Evolutionary conservation across 2,113 vertebrate genomes (phyloP).

Genomic region (Lontra canadensis): DNA sequence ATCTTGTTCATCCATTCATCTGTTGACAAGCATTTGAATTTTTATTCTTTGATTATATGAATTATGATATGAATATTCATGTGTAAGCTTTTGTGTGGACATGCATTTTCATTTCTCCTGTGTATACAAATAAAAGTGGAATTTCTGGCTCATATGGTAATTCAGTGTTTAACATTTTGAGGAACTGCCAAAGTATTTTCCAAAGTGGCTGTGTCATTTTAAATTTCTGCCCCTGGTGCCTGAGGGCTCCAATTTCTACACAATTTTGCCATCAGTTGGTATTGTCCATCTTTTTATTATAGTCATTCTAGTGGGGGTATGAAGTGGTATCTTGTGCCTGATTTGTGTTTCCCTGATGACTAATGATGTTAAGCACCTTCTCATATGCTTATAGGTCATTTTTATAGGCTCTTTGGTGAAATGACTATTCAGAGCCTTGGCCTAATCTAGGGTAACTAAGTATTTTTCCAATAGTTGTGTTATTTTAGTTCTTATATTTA

Average conservation of each 20-base stretch:
- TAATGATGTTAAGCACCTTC: background rate
- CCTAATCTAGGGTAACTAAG: background rate
- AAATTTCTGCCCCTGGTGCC: background rate
- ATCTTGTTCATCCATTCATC: background rate
- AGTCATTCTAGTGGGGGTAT: background rate
- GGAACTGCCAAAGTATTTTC: background rate
- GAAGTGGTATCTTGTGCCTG: background rate
- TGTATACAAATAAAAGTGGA: background rate
- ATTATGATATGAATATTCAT: background rate
- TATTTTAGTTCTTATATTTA: background rate
- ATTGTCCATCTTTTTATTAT: background rate
- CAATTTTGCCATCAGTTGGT: background rate
- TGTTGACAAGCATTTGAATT: background rate
- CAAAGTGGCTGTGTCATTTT: background rate
- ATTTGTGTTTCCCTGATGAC: background rate
- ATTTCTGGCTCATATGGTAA: background rate
- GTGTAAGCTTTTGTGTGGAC: background rate
- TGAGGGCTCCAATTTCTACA: background rate
- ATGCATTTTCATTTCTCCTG: background rate
- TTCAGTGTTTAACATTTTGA: background rate
- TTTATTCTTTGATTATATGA: background rate
- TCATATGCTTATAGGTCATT: background rate
- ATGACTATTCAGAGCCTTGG: background rate
- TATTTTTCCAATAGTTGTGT: background rate
- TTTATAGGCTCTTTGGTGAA: background rate